Evolutionary conservation across 2,113 vertebrate genomes (phyloP), one percentile per base, ranked within the genome.

Genomic region (Pterophyllum scalare): DNA sequence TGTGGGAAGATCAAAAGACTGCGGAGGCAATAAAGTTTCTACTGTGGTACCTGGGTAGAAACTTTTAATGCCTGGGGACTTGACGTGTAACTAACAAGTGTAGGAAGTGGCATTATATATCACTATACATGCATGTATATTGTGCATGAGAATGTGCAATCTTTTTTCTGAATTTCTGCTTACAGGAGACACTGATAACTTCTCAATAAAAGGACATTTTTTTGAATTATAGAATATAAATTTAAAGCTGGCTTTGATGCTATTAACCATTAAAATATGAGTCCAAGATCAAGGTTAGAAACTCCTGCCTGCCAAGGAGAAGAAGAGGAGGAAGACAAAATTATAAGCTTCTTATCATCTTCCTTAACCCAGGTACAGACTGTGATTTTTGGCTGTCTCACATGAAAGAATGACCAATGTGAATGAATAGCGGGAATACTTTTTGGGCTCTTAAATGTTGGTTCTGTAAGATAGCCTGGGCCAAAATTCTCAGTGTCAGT

Each of bases 1-100:
- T 85, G 89, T 88, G 82, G 89, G 90, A 88, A 81, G 87, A 88
- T 89, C 77, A 89, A 82, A 89, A 79, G 82, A 74, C n/a, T 15
- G 43, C 24, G 75, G 67, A 80, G 81, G 74, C 43, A 74, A 59
- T 17, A 57, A 86, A 78, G 62, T 89, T 84, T 87, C 72, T 19
- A 43, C 82, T 22, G 22, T 78, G 65, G 5, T 87, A 81, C 86
- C 65, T 82, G 83, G 59, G 26, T 81, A 22, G 59, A 52, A 89
- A 77, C 79, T 80, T 70, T 70, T 28, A 12, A 60, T 61, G 82
- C 83, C 77, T 65, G 64, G 59, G 43, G 62, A 83, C 76, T 82
- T 24, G 35, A 65, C 1, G 20, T 57, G 77, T 13, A 7, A 88
- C 54, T 83, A 79, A 80, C 3, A 4, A 76, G 56, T 65, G 80